Percentiles rank a stretch among this genome's conserved stretches.
Conservation (phyloP, 2,797 vertebrate genomes). For the Gallinago nigripennis region DNA sequence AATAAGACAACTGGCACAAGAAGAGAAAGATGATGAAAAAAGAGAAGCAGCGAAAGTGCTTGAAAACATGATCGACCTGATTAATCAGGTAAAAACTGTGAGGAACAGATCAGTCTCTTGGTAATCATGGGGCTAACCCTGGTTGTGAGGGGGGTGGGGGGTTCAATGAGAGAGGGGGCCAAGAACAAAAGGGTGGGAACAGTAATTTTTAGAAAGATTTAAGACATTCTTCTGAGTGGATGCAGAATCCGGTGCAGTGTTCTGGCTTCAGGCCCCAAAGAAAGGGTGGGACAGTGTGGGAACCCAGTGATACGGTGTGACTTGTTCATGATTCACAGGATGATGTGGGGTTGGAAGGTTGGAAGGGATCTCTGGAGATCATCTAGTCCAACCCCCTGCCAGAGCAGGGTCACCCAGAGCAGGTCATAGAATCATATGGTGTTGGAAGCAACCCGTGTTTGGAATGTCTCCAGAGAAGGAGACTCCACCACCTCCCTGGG, state of each 20-base stretch:
- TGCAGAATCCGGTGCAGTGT: neutral
- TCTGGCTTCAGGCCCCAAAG: neutral
- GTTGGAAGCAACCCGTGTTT: too few relatives aligned
- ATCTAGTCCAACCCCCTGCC: too few relatives aligned
- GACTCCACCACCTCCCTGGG: too few relatives aligned
- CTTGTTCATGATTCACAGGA: neutral
- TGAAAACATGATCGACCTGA: conserved; percentile 84
- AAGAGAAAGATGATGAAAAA: conserved; percentile 77
- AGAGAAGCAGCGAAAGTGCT: conserved; percentile 85
- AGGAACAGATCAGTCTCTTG: fast-evolving
- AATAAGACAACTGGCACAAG: conserved; percentile 81
- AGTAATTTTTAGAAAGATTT: neutral
- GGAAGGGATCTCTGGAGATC: too few relatives aligned
- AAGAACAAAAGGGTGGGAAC: neutral
- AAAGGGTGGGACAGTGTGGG: neutral
- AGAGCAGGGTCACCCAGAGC: too few relatives aligned
- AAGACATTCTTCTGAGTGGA: neutral
- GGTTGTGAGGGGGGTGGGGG: neutral
- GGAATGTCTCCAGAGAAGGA: too few relatives aligned
- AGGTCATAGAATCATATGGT: too few relatives aligned
- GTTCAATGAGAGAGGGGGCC: neutral
- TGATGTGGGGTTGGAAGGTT: too few relatives aligned
- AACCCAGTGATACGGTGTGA: too few relatives aligned
- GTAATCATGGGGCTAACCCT: neutral
- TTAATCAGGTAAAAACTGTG: conserved; percentile 84